Percentiles rank a stretch among this genome's conserved stretches.
Conservation (phyloP, 2,888 invertebrate species). For the Helobdella robusta region DNA sequence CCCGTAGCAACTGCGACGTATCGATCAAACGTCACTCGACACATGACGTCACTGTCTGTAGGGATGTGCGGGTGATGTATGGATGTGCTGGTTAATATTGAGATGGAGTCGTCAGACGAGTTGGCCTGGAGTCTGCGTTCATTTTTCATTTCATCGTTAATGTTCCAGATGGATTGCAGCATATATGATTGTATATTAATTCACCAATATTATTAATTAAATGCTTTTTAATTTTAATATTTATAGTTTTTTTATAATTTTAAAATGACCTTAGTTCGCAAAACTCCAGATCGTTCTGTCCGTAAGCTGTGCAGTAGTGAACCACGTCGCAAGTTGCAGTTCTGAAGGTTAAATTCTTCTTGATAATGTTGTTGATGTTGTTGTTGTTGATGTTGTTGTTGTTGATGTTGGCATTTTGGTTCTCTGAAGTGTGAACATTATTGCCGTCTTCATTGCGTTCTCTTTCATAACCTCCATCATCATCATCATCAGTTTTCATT, state of each 20-base stretch:
- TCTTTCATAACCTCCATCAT: too few relatives aligned
- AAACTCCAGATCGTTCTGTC: constrained; percentile 6
- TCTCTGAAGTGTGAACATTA: not conserved
- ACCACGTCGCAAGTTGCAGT: not conserved
- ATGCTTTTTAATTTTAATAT: too few relatives aligned
- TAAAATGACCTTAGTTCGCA: constrained; percentile 10
- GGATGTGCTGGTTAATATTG: not conserved
- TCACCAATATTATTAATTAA: too few relatives aligned
- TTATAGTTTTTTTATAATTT: too few relatives aligned
- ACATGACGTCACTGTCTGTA: not conserved
- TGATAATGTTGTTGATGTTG: not conserved
- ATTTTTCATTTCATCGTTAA: too few relatives aligned
- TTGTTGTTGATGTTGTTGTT: constrained; percentile 1
- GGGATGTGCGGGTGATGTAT: constrained; percentile 10
- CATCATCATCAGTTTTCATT: too few relatives aligned
- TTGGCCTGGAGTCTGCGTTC: constrained; percentile 1
- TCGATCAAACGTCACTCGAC: not conserved
- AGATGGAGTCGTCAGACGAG: not conserved
- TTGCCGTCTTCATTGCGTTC: too few relatives aligned
- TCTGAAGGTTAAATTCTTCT: not conserved
- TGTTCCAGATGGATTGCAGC: too few relatives aligned
- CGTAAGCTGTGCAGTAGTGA: constrained; percentile 4
- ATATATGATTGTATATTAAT: too few relatives aligned
- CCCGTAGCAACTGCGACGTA: not conserved
- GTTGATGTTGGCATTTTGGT: not conserved